Evolutionary conservation across 2,113 vertebrate genomes (phyloP).

Genomic region (Neogale vison): DNA sequence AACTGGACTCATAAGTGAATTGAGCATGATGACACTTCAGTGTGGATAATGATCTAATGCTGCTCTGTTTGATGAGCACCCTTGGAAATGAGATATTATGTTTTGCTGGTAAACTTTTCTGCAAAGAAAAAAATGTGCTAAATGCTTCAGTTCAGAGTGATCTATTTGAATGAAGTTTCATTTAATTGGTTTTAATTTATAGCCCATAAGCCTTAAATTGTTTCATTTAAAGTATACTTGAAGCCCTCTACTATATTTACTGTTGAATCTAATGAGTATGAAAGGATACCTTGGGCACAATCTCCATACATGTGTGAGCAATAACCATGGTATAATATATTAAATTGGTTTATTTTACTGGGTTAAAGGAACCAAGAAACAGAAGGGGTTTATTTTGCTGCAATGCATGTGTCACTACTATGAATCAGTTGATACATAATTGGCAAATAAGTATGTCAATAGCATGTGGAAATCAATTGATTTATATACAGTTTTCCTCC

Average conservation of each 20-base stretch:
- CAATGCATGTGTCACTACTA: not conserved
- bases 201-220: not conserved
- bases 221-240: constrained; percentile 48
- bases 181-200: constrained; percentile 61
- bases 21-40: not conserved
- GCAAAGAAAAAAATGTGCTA: constrained; percentile 57
- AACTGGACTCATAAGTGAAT: constrained; percentile 36
- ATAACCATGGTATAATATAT: not conserved
- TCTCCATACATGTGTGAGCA: not conserved
- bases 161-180: constrained; percentile 52
- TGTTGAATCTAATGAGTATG: constrained; percentile 1
- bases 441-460: not conserved
- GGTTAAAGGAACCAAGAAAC: constrained; percentile 12
- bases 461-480: constrained; percentile 22
- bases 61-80: constrained; percentile 30
- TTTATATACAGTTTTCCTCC: not conserved
- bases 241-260: constrained; percentile 14
- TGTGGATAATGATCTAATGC: not conserved
- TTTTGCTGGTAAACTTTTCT: constrained; percentile 47
- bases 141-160: constrained; percentile 34
- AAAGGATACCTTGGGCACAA: constrained; percentile 23
- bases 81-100: constrained; percentile 49
- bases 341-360: constrained; percentile 39
- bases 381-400: not conserved
- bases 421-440: not conserved